These are phyloP conservation scores for Ctenodactylus gundi DNA, from an alignment of 2,113 vertebrate genomes.

Conservation along the genomic window DNA sequence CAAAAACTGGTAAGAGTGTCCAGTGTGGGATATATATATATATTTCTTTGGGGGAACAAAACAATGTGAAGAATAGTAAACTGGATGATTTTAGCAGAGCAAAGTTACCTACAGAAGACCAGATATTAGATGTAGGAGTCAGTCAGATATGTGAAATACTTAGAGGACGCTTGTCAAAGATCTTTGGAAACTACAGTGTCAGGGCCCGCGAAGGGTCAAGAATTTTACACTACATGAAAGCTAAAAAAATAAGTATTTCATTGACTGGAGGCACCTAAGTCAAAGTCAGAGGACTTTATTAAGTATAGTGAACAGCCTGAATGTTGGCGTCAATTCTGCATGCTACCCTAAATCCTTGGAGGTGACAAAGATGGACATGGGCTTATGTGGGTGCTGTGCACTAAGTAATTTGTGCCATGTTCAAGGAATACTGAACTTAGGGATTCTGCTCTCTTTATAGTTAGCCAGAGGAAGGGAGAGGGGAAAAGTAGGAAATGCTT, in stretches of 20 bases:
- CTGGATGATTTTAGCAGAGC: not conserved
- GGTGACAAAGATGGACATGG: not conserved
- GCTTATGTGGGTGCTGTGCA: not conserved
- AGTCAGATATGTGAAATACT: not conserved
- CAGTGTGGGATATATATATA: not conserved
- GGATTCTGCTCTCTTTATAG: not conserved
- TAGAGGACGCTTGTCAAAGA: not conserved
- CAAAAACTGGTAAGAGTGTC: not conserved
- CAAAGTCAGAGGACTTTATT: not conserved
- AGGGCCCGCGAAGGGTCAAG: not conserved
- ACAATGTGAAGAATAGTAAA: not conserved
- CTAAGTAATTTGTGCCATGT: not conserved
- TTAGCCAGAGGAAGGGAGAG: not conserved
- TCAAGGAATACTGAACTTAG: not conserved
- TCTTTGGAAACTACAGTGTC: not conserved
- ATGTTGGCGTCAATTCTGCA: not conserved
- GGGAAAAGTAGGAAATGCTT: not conserved
- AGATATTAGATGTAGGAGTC: not conserved
- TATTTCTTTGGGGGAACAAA: not conserved
- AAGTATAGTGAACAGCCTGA: not conserved
- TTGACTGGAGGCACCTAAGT: not conserved
- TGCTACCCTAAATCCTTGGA: not conserved
- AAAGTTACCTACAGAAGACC: not conserved
- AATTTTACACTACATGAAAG: not conserved
- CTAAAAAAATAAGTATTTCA: not conserved